Conservation (phyloP, 2,113 vertebrate genomes). For the Manacus vitellinus region DNA sequence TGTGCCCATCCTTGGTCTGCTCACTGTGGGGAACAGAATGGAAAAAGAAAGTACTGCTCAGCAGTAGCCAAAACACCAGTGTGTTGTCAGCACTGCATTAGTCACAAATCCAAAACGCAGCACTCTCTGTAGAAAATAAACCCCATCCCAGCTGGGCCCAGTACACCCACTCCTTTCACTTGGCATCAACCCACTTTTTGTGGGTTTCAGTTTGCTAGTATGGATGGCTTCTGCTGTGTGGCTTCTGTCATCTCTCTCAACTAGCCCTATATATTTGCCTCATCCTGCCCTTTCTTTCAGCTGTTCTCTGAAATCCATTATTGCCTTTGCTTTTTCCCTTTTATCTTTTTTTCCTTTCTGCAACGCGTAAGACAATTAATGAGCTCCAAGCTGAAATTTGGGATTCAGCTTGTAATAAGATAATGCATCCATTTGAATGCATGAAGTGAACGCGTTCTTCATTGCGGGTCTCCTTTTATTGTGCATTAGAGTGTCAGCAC, state of each 20-base stretch:
- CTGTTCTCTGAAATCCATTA: not conserved
- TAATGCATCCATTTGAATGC: constrained; percentile 43
- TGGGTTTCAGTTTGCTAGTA: fast-evolving
- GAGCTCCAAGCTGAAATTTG: not conserved
- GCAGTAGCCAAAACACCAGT: not conserved
- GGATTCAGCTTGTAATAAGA: not conserved
- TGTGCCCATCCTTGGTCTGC: not conserved
- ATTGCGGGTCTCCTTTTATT: not conserved
- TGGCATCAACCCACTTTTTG: not conserved
- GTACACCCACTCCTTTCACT: not conserved
- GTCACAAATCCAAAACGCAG: not conserved
- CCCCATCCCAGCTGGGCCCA: not conserved
- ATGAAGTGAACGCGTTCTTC: not conserved
- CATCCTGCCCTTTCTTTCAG: not conserved
- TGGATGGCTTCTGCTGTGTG: not conserved
- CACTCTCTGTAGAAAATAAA: not conserved
- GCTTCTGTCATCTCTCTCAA: not conserved
- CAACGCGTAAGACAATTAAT: not conserved
- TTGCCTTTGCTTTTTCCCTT: not conserved
- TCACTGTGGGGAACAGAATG: not conserved
- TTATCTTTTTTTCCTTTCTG: not conserved
- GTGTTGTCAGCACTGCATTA: not conserved
- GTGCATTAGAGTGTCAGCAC: constrained; percentile 1
- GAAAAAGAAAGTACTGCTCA: not conserved
- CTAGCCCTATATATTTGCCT: not conserved